Percentiles rank a stretch among this genome's conserved stretches.
Evolutionary conservation across 2,113 vertebrate genomes (phyloP).

Genomic region (Ranitomeya variabilis): DNA sequence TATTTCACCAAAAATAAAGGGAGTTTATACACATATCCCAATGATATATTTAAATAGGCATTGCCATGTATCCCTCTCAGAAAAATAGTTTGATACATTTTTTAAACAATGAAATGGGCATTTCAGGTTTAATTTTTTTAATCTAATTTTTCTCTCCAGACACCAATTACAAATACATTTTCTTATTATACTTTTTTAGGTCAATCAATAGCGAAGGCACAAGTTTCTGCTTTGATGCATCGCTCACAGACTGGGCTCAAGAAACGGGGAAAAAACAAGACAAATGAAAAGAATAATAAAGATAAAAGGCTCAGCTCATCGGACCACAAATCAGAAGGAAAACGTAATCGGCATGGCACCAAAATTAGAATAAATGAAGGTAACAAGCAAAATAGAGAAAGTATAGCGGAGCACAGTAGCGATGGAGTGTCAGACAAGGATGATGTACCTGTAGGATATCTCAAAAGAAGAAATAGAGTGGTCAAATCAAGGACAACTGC

Average conservation of each 20-base stretch:
- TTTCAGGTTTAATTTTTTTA: not conserved
- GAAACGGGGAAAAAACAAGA: not conserved
- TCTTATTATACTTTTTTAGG: constrained; percentile 7
- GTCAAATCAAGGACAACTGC: not conserved
- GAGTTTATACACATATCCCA: no score
- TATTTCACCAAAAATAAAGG: no score
- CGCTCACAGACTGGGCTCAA: not conserved
- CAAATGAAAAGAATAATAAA: not conserved
- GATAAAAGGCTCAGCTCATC: not conserved
- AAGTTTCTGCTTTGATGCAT: not conserved
- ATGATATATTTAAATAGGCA: no score
- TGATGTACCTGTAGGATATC: not conserved
- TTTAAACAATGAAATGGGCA: not conserved
- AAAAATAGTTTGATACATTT: not conserved
- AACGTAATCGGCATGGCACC: not conserved
- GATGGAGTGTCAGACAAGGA: not conserved
- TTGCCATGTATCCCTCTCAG: no score
- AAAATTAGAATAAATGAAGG: constrained; percentile 8
- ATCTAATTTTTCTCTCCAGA: not conserved
- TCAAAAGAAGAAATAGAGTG: not conserved
- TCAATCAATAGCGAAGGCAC: not conserved
- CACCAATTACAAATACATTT: not conserved
- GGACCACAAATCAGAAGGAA: not conserved
- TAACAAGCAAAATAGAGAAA: not conserved
- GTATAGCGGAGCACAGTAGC: not conserved